Conservation (phyloP, 2,797 vertebrate species). For the Poeciliopsis paucimaculata region DNA sequence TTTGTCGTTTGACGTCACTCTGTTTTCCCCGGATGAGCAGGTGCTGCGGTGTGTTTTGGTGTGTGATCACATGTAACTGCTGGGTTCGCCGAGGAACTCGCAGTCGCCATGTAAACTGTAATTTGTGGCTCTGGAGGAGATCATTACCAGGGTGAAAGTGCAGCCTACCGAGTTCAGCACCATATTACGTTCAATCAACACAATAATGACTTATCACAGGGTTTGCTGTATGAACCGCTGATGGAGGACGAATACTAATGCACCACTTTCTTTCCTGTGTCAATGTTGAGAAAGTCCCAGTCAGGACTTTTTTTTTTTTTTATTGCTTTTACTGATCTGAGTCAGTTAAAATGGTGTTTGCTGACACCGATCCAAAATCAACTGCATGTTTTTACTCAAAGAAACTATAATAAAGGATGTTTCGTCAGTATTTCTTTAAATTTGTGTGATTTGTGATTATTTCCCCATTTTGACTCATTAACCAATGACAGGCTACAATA, state of each 20-base stretch:
- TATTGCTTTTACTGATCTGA: neutral
- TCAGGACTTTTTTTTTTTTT: neutral
- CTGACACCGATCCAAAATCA: neutral
- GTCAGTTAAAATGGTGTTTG: no score
- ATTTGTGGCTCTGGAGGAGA: slow-evolving; percentile 39
- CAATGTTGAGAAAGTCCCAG: neutral
- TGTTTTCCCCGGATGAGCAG: slow-evolving; percentile 10
- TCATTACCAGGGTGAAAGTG: slow-evolving; percentile 46
- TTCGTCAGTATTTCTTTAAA: neutral
- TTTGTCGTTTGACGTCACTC: neutral
- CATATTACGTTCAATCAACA: slow-evolving; percentile 46
- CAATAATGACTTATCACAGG: slow-evolving; percentile 26
- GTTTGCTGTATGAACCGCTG: slow-evolving; percentile 8
- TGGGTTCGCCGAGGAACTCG: slow-evolving; percentile 17
- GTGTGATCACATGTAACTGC: slow-evolving; percentile 38
- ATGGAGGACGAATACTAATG: neutral
- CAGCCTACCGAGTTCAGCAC: slow-evolving; percentile 13
- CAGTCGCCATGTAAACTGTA: slow-evolving; percentile 48
- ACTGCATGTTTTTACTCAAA: neutral
- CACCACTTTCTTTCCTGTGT: neutral
- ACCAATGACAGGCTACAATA: neutral
- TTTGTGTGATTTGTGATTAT: neutral
- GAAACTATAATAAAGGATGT: neutral
- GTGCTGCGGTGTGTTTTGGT: slow-evolving; percentile 29
- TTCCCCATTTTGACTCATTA: neutral